Percentiles rank a stretch among this genome's conserved stretches.
Conservation (phyloP, 2,797 vertebrate genomes). For the Onychomys torridus region DNA sequence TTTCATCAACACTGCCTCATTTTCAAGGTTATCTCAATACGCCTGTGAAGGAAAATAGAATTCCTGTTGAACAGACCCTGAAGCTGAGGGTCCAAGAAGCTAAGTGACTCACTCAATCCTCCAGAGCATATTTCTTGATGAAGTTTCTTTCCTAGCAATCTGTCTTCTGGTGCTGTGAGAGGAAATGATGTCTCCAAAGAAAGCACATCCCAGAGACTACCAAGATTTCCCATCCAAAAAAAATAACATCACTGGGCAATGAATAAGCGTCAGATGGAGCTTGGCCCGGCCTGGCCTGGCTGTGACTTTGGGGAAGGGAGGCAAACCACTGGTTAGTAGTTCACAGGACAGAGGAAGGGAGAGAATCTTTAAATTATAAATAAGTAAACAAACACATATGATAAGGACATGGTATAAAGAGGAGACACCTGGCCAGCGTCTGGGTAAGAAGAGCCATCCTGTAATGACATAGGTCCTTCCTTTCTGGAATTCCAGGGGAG, state of each 20-base stretch:
- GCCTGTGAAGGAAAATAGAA: background rate
- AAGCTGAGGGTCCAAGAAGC: background rate
- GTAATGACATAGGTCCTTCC: background rate
- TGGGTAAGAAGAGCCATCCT: background rate
- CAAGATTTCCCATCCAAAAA: background rate
- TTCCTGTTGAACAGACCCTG: background rate
- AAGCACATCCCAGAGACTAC: background rate
- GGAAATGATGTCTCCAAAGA: background rate
- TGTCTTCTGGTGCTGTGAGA: background rate
- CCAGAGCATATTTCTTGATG: background rate
- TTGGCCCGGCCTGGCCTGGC: background rate
- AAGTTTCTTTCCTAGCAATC: background rate
- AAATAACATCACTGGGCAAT: background rate
- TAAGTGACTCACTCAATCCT: background rate
- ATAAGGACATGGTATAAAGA: background rate
- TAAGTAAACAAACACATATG: background rate
- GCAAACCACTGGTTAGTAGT: background rate
- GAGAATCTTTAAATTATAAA: slow-evolving; percentile 15
- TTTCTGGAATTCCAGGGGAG: background rate
- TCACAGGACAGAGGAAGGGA: background rate
- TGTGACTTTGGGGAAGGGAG: background rate
- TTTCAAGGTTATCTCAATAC: background rate
- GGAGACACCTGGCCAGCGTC: background rate
- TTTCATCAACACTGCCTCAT: slow-evolving; percentile 14
- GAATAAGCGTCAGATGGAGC: background rate